phyloP scores from a whole-genome alignment of 1,140 invertebrate genomes.

The Ostrea denselamellosa region DNA sequence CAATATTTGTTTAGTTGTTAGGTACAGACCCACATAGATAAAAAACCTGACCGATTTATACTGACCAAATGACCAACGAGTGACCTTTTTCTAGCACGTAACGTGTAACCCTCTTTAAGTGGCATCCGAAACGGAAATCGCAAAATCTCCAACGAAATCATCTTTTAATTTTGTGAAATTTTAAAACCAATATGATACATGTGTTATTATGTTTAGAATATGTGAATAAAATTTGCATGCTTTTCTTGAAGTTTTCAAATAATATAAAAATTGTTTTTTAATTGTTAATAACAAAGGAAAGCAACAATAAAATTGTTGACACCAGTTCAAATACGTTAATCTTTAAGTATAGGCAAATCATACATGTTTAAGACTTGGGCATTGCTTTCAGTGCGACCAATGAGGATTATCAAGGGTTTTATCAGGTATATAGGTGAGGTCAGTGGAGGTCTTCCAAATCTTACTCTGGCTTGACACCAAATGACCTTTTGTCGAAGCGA shows the following conservation, averaged over 20 bases:
- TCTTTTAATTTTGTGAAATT: not conserved
- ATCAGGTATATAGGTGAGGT: constrained; percentile 47
- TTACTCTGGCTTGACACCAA: constrained; percentile 50
- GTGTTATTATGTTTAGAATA: not conserved
- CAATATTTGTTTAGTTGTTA: constrained; percentile 38
- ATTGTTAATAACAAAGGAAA: not conserved
- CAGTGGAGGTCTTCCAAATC: constrained; percentile 53
- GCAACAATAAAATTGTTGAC: not conserved
- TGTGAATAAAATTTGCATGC: not conserved
- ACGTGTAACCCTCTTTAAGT: not conserved
- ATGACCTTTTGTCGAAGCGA: constrained; percentile 52
- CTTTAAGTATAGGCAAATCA: not conserved
- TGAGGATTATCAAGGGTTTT: constrained; percentile 26
- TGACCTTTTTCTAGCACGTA: constrained; percentile 29
- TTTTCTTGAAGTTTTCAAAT: not conserved
- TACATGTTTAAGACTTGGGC: constrained; percentile 3
- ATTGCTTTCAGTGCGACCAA: constrained; percentile 2
- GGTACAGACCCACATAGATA: constrained; percentile 28
- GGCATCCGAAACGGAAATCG: constrained; percentile 16
- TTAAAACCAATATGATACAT: not conserved
- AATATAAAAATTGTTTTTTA: not conserved
- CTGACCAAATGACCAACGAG: constrained; percentile 31
- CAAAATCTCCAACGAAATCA: not conserved
- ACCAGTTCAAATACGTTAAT: not conserved
- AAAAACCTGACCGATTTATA: constrained; percentile 25